Evolutionary conservation across 2,888 invertebrate species (phyloP), one percentile per base, ranked within the genome.

Genomic region (Harpalus rufipes): DNA sequence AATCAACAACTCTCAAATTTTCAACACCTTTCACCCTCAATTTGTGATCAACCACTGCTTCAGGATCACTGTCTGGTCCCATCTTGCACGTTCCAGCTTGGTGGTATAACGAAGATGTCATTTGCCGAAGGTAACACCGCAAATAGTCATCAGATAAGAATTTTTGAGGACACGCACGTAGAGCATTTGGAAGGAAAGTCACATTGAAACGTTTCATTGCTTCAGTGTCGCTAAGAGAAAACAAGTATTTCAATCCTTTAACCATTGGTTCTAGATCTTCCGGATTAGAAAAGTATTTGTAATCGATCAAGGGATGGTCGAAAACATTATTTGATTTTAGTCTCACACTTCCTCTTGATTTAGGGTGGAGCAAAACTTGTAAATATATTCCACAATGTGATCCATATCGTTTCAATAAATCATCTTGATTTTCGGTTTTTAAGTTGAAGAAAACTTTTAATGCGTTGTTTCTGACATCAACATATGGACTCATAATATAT

Each of bases 251-350:
- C 32, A 95, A 93, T 0, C 93, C 92, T 18, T 92, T 92, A 3
- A 94, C 89, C 61, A 94, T 90, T 1, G 93, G 93, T 18, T 92
- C 92, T 0, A 93, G 90, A 87, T 96, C 92, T 25, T 93, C 89
- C 1, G 92, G 92, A 87, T 95, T 92, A 0, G 92, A 92, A 86
- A 96, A 92, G 89, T 97, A 97, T 88, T 97, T 96, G 0, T 96
- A 95, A 87, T 95, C 94, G 88, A 97, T 93, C 10, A 93, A 91
- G 0, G 97, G 96, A 87, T 94, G 93, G 32, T 94, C 93, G 78
- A 93, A 92, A 0, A 96, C 96, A 91, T 96, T 93, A 8, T 91
- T 93, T 61, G 94, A 94, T 87, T 92, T 93, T 32, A 90, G 84
- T 32, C 86, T 87, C 5, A 90, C 86, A 0, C 81, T 85, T 16